These are phyloP conservation scores for Fistularia tabacaria DNA, from an alignment of 2,797 vertebrate species.

Conservation along the genomic window DNA sequence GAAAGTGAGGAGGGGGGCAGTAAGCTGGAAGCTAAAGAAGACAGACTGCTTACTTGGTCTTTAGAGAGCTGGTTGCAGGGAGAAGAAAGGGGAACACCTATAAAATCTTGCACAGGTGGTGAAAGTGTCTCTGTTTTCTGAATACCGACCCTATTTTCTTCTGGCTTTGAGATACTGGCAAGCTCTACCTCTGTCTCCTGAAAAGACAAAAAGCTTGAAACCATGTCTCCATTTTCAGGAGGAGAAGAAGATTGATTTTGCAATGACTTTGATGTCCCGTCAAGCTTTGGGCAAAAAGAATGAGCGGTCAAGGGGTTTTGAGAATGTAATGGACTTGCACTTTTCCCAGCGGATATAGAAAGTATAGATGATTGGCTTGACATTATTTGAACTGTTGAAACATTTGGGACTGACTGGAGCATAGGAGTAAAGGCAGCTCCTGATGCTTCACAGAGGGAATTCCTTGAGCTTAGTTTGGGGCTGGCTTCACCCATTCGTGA, in stretches of 20 bases:
- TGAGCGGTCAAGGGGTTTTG: background rate
- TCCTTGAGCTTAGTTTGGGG: constrained; percentile 31
- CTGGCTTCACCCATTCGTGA: constrained; percentile 10
- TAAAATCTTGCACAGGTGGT: constrained; percentile 1
- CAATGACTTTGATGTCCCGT: constrained; percentile 2
- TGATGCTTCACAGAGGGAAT: constrained; percentile 2
- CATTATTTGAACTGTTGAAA: too few species aligned
- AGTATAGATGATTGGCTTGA: too few species aligned
- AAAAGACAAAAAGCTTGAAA: constrained; percentile 5
- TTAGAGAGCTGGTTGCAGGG: constrained; percentile 17
- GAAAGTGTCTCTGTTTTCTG: constrained; percentile 19
- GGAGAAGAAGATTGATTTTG: constrained; percentile 4
- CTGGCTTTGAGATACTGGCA: constrained; percentile 1
- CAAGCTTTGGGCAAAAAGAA: background rate
- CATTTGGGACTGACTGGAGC: constrained; percentile 12
- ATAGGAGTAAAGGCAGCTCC: constrained; percentile 1
- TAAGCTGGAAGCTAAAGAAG: too few species aligned
- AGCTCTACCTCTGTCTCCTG: constrained; percentile 10
- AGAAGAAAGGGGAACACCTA: constrained; percentile 2
- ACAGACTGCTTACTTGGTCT: constrained; percentile 14
- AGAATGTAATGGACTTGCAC: constrained; percentile 3
- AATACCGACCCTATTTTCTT: constrained; percentile 32
- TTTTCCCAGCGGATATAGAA: too few species aligned
- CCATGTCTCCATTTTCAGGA: background rate
- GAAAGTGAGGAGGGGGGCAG: constrained; percentile 33